Percentiles rank a stretch among this genome's conserved stretches.
These are phyloP conservation scores for Lanius ludovicianus DNA, from an alignment of 2,113 vertebrate genomes.

Conservation along the genomic window DNA sequence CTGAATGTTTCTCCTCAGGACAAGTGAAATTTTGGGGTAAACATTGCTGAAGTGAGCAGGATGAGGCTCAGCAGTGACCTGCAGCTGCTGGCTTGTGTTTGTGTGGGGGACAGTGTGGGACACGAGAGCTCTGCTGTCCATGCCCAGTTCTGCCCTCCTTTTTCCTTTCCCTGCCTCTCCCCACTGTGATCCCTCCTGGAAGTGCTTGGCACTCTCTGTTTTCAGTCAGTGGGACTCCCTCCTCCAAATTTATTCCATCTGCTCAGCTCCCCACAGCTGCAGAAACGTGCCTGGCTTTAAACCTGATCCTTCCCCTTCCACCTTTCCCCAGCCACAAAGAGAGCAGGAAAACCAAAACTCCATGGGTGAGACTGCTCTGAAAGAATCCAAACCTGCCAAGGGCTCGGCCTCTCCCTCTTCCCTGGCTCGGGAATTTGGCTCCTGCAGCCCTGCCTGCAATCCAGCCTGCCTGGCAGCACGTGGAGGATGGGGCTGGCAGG, in stretches of 20 bases:
- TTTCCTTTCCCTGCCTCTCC: neutral
- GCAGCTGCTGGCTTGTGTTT: neutral
- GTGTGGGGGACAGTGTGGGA: neutral
- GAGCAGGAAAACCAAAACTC: neutral
- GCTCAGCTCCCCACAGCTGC: neutral
- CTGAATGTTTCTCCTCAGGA: neutral
- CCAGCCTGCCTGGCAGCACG: neutral
- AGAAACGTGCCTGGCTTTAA: neutral
- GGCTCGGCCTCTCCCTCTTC: constrained; percentile 5
- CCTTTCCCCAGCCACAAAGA: neutral
- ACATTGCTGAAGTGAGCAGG: fast-evolving
- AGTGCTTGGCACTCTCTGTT: neutral
- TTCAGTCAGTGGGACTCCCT: neutral
- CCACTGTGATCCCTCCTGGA: fast-evolving
- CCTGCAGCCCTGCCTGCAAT: neutral
- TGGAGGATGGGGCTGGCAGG: neutral
- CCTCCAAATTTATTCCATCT: neutral
- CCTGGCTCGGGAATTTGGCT: constrained; percentile 17
- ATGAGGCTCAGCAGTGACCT: fast-evolving
- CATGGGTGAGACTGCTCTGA: neutral
- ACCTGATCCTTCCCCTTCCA: neutral
- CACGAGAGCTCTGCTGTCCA: neutral
- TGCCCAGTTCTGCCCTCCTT: neutral
- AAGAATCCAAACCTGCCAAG: neutral
- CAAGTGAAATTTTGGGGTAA: neutral